These are phyloP conservation scores for Drosophila pseudoobscura DNA, from an alignment of 1,140 invertebrate species.

Conservation along the genomic window DNA sequence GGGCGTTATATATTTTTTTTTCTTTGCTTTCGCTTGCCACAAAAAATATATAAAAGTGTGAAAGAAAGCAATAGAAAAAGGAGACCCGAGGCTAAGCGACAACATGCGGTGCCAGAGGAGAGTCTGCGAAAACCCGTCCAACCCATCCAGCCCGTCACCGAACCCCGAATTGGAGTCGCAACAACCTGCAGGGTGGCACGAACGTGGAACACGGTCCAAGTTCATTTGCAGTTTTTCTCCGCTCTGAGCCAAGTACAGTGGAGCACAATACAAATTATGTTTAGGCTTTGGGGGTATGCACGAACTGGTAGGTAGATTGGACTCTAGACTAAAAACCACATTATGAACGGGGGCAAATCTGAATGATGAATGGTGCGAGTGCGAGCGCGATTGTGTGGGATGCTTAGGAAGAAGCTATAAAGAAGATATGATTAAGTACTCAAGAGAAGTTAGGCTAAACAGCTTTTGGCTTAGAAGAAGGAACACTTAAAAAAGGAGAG, in stretches of 20 bases:
- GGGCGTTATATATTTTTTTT: conserved; percentile 58
- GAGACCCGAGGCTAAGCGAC: conserved; percentile 38
- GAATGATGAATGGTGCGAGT: conserved; percentile 27
- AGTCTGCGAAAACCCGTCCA: not conserved
- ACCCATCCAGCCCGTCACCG: too few relatives aligned
- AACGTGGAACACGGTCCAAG: conserved; percentile 31
- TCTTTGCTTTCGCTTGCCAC: conserved; percentile 45
- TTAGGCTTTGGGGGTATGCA: conserved; percentile 28
- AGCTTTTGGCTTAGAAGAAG: too few relatives aligned
- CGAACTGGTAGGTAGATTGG: not conserved
- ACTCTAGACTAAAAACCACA: conserved; percentile 3
- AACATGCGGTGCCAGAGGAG: conserved; percentile 43
- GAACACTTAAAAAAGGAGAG: too few relatives aligned
- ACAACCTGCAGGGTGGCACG: too few relatives aligned
- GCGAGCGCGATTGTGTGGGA: too few relatives aligned
- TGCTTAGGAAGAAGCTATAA: too few relatives aligned
- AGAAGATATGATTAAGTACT: too few relatives aligned
- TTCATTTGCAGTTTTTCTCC: conserved; percentile 71
- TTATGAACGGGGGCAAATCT: conserved; percentile 23
- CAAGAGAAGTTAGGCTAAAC: too few relatives aligned
- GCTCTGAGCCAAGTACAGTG: conserved; percentile 30
- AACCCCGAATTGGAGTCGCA: too few relatives aligned
- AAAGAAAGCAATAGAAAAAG: conserved; percentile 18
- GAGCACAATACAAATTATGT: conserved; percentile 43
- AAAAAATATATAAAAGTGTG: conserved; percentile 18